Evolutionary conservation across 2,113 vertebrate species (phyloP).

Genomic region (Malurus alboscapulatus): DNA sequence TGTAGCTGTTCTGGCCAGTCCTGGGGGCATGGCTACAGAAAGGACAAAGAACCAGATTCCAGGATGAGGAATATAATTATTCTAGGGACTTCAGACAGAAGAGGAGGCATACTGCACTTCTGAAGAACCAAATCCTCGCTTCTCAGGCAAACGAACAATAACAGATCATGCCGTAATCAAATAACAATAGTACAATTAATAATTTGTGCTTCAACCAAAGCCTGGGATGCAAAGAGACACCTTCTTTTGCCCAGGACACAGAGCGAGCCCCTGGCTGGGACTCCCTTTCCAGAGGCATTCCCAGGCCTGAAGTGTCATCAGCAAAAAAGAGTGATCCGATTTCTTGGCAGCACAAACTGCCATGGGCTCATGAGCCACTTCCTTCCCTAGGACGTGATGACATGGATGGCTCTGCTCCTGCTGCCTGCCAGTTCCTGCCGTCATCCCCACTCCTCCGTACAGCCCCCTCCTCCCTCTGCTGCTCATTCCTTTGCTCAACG

Average conservation of each 20-base stretch:
- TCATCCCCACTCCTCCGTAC: neutral
- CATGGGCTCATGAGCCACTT: neutral
- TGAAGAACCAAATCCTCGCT: neutral
- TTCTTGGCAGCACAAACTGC: conserved; percentile 16
- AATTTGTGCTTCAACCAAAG: neutral
- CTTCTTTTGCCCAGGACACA: neutral
- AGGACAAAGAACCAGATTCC: neutral
- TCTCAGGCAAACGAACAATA: neutral
- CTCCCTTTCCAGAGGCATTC: neutral
- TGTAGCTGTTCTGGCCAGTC: neutral
- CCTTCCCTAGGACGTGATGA: neutral
- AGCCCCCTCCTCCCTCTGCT: conserved; percentile 16
- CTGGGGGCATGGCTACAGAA: neutral
- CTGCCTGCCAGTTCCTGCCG: neutral
- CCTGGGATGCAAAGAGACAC: neutral
- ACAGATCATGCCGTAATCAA: neutral
- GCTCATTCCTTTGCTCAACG: conserved; percentile 28
- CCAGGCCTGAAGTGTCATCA: neutral
- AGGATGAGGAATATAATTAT: neutral
- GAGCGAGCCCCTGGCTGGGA: neutral
- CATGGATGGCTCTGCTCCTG: neutral
- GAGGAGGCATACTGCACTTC: neutral
- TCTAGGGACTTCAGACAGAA: neutral
- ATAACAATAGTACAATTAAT: neutral
- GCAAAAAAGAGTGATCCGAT: neutral